Percentiles rank a stretch among this genome's conserved stretches.
phyloP scores from a whole-genome alignment of 1,140 invertebrate genomes.

The Orius laevigatus region DNA sequence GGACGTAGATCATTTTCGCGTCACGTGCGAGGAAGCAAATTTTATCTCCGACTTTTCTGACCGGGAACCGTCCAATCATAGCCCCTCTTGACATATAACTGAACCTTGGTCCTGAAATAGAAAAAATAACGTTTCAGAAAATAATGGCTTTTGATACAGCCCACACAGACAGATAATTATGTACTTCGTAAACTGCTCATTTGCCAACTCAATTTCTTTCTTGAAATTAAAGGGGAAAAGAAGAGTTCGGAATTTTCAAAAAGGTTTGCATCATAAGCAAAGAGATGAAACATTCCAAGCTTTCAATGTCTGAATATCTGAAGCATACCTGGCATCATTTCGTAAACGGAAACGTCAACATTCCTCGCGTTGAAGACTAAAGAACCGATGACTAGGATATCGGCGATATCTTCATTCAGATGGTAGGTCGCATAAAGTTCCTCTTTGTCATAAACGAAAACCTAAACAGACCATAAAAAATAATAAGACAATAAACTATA shows the following conservation, averaged over 20 bases:
- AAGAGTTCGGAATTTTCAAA: too few relatives aligned
- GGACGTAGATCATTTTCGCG: constrained; percentile 18
- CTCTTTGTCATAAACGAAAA: constrained; percentile 27
- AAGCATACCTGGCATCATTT: constrained; percentile 22
- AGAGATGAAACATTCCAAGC: too few relatives aligned
- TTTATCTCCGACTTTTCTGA: constrained; percentile 17
- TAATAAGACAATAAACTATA: neutral
- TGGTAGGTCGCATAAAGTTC: constrained; percentile 24
- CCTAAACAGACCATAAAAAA: constrained; percentile 23
- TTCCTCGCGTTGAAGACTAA: constrained; percentile 29
- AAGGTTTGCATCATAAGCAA: too few relatives aligned
- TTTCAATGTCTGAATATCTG: neutral
- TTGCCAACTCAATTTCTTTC: too few relatives aligned
- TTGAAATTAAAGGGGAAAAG: too few relatives aligned
- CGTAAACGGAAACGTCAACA: constrained; percentile 29
- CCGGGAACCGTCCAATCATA: constrained; percentile 20
- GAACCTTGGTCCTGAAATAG: constrained; percentile 27
- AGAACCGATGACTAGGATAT: constrained; percentile 26
- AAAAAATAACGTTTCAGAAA: constrained; percentile 12
- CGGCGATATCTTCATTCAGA: constrained; percentile 29
- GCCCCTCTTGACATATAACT: constrained; percentile 18
- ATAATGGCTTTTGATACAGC: too few relatives aligned
- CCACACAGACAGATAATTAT: too few relatives aligned
- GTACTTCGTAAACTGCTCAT: too few relatives aligned
- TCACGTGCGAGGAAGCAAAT: constrained; percentile 19